A percentile compares a stretch with the other conserved stretches of the same genome.
Evolutionary conservation across 37 sponge, comb jelly and placozoan genomes (phyloP).

Genomic region (Beroe ovata): DNA sequence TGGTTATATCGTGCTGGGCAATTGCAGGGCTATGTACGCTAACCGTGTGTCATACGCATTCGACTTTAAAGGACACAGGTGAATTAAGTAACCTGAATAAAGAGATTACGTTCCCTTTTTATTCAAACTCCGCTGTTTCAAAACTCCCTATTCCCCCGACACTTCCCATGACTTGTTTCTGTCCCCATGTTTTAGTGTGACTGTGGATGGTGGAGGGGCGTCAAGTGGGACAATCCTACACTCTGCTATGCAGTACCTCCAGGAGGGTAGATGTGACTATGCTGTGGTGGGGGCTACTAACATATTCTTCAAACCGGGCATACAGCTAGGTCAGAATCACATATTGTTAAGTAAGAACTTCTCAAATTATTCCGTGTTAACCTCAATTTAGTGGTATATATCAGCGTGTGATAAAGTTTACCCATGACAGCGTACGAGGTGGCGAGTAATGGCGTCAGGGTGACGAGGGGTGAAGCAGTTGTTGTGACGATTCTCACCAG

Average conservation of each 20-base stretch:
- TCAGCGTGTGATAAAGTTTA: no score
- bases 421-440: conserved; percentile 3
- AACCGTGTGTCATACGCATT: conserved; percentile 32
- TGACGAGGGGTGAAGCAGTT: conserved; percentile 30
- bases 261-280: conserved; percentile 6
- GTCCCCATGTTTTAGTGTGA: no score
- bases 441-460: neutral
- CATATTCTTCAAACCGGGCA: conserved; percentile 39
- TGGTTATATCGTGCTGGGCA: conserved; percentile 25
- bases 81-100: neutral
- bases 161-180: no score
- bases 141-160: no score
- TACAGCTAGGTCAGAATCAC: conserved; percentile 13
- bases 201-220: conserved; percentile 21
- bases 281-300: conserved; percentile 54
- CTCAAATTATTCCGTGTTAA: no score
- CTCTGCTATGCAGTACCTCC: conserved; percentile 8
- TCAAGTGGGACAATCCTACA: conserved; percentile 27
- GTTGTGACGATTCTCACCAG: neutral
- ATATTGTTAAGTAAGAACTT: neutral
- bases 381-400: no score
- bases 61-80: conserved; percentile 55
- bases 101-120: neutral
- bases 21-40: conserved; percentile 30
- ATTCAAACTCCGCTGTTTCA: no score